phyloP scores from a whole-genome alignment of 2,113 vertebrate species.

The Platanista minor region DNA sequence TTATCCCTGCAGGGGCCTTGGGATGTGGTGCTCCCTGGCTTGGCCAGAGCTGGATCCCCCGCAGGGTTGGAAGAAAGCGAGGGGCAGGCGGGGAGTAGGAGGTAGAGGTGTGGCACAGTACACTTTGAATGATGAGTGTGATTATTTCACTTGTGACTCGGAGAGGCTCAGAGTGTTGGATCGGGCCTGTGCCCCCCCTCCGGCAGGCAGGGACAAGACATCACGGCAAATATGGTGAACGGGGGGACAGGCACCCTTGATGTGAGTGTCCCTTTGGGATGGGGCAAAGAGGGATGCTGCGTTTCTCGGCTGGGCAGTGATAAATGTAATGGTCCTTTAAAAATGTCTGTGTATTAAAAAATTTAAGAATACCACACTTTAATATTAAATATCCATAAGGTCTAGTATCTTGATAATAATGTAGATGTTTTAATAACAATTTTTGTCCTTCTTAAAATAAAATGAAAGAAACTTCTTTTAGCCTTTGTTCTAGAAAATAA shows the following conservation, averaged over 20 bases:
- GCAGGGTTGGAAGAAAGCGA: too few species aligned
- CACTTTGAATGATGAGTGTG: background rate
- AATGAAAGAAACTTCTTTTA: constrained; percentile 80
- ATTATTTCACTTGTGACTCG: background rate
- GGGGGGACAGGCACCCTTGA: background rate
- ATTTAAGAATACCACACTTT: constrained; percentile 88
- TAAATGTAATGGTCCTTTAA: constrained; percentile 80
- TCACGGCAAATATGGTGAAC: fast-evolving
- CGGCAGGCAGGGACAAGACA: background rate
- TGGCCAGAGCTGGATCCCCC: background rate
- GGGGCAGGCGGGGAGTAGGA: background rate
- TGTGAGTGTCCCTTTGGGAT: background rate
- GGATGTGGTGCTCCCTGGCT: background rate
- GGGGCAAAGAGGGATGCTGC: constrained; percentile 68
- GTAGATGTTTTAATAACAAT: constrained; percentile 86
- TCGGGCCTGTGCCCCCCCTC: background rate
- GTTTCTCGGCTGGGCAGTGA: constrained; percentile 80
- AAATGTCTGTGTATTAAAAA: constrained; percentile 85
- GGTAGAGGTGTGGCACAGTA: background rate
- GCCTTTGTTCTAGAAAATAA: constrained; percentile 85
- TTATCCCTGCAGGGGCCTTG: background rate
- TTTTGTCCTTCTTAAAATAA: constrained; percentile 85
- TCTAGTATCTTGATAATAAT: constrained; percentile 86
- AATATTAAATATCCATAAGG: constrained; percentile 87
- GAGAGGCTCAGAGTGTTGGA: background rate